Evolutionary conservation across 2,113 vertebrate genomes (phyloP).

Genomic region (Chaenogobius annularis): DNA sequence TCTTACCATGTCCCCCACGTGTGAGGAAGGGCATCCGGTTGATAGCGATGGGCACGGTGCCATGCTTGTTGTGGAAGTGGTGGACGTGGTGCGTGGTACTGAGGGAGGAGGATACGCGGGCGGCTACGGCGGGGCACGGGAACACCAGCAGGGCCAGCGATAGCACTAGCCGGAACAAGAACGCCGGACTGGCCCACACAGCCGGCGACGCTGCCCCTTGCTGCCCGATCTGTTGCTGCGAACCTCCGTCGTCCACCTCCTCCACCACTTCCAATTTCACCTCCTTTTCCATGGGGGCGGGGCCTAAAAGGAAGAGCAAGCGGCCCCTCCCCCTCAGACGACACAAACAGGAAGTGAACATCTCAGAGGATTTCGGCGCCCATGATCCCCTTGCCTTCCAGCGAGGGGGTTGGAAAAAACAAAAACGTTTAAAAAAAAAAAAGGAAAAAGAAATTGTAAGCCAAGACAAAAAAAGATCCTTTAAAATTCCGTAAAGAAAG

Average conservation of each 20-base stretch:
- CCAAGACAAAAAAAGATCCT: conserved; percentile 58
- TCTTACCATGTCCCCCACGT: conserved; percentile 90
- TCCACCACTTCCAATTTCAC: conserved; percentile 67
- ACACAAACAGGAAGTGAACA: conserved; percentile 76
- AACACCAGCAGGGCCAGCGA: conserved; percentile 75
- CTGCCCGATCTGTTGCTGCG: conserved; percentile 58
- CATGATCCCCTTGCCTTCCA: conserved; percentile 72
- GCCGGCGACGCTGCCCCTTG: conserved; percentile 49
- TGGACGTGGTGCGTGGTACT: conserved; percentile 94
- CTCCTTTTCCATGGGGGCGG: conserved; percentile 61
- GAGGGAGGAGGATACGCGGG: conserved; percentile 91
- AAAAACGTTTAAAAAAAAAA: conserved; percentile 5
- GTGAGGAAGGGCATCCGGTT: conserved; percentile 94
- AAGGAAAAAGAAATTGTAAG: conserved; percentile 37
- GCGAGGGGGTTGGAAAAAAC: conserved; percentile 31
- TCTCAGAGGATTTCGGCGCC: conserved; percentile 75
- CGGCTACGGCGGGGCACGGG: conserved; percentile 79
- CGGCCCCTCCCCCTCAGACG: conserved; percentile 74
- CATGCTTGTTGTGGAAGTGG: conserved; percentile 94
- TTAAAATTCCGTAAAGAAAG: conserved; percentile 57
- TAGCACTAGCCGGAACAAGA: conserved; percentile 76
- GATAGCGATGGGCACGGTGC: conserved; percentile 93
- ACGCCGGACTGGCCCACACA: conserved; percentile 72
- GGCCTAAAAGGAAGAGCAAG: conserved; percentile 56
- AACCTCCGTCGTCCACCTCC: conserved; percentile 65